Base-by-base conservation (phyloP, 2,113 vertebrate species). In the Chrysemys picta region DNA sequence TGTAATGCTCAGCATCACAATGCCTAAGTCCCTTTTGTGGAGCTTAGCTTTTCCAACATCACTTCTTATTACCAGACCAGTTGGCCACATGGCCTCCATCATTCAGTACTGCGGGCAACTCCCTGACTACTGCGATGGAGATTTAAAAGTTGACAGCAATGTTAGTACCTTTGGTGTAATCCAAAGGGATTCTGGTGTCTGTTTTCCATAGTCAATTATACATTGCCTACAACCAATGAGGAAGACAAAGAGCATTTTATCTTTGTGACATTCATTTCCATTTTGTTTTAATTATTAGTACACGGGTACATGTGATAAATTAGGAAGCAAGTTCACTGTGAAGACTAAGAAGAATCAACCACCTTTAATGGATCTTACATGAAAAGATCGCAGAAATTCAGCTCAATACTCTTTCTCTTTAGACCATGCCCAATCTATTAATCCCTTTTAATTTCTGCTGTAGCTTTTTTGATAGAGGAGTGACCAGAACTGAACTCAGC, bases 231-330 rank as follows among this genome's bases (percentile, higher is more conserved):
- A 93, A 49, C 11, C 89, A 62, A 87, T 72, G 49, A 94, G 80
- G 69, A 93, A 96, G 69, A 93, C 59, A 84, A 80, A 90, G 38
- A 80, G 47, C 19, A 8, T 81, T 92, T 86, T 95, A 89, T 31
- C 59, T 38, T 95, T 94, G 95, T 86, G 10, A 86, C 0, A 0
- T 84, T 93, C 19, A 80, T 87, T 14, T 94, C 93, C 13, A 93
- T 95, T 97, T 97, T 96, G 87, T 92, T 95, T 95, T 95, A 85
- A 75, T 94, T 95, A 96, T 86, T 62, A 84, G 84, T 94, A 80
- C 62, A 92, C 91, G 82, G 89, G 85, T 96, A 80, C 53, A 38
- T 25, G 27, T 76, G 38, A 76, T 76, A 45, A 42, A 76, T 14
- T 42, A 42, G 19, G 38, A 45, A 45, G 38, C 38, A 42, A 45